These are phyloP conservation scores for Agrypnia vestita DNA, from an alignment of 1,140 invertebrate genomes.

Conservation along the genomic window DNA sequence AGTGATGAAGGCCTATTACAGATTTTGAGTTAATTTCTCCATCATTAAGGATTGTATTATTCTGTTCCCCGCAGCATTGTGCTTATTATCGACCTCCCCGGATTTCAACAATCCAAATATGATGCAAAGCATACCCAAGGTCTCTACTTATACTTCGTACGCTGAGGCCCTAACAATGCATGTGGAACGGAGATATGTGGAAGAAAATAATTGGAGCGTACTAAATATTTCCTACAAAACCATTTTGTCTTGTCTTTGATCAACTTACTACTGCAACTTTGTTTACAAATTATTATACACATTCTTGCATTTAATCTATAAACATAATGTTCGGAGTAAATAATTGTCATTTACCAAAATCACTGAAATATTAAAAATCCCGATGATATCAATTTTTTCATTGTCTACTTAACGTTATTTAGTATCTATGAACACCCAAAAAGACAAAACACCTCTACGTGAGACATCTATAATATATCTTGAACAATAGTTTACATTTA, in stretches of 20 bases:
- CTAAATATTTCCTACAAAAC: constrained; percentile 50
- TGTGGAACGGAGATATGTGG: constrained; percentile 33
- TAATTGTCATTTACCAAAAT: no score
- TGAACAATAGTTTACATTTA: no score
- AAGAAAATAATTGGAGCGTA: constrained; percentile 54
- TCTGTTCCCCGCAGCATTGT: constrained; percentile 3
- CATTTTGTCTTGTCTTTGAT: constrained; percentile 32
- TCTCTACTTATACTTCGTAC: neutral
- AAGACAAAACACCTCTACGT: no score
- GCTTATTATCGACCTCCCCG: constrained; percentile 6
- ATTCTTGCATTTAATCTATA: no score
- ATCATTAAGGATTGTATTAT: constrained; percentile 1
- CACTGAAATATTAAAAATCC: no score
- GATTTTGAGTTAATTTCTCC: constrained; percentile 22
- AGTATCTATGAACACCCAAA: no score
- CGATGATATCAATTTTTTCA: no score
- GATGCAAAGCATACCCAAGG: constrained; percentile 53
- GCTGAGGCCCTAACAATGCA: constrained; percentile 53
- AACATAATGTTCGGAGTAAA: no score
- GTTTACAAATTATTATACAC: neutral
- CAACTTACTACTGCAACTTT: neutral
- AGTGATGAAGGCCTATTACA: neutral
- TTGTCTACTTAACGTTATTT: no score
- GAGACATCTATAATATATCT: no score
- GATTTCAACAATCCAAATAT: constrained; percentile 49